A percentile compares a stretch with the other conserved stretches of the same genome.
Evolutionary conservation across 23 tunicate species (phyloP).

Genomic region (Ascidia mentula): DNA sequence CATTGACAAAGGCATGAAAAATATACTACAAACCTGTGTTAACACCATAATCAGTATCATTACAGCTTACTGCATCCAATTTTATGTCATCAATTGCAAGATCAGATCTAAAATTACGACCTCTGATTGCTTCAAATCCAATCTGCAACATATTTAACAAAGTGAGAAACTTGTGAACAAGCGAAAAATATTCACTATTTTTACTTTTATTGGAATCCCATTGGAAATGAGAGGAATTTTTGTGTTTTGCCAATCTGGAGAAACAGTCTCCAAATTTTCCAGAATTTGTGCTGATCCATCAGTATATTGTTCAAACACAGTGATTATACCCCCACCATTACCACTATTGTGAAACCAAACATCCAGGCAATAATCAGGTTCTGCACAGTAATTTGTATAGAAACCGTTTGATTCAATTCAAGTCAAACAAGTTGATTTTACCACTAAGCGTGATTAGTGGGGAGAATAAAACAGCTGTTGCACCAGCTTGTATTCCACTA

Average conservation of each 20-base stretch:
- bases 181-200: no score
- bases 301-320: background rate
- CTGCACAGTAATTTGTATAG: background rate
- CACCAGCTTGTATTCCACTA: background rate
- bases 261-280: background rate
- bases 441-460: conserved; percentile 33
- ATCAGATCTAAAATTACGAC: conserved; percentile 37
- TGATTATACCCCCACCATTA: background rate
- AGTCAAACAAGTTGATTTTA: conserved; percentile 1
- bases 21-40: background rate
- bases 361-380: conserved; percentile 36
- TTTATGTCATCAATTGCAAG: conserved; percentile 63
- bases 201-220: background rate
- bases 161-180: background rate
- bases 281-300: background rate
- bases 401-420: background rate
- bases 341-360: conserved; percentile 55
- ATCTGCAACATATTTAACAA: conserved; percentile 18
- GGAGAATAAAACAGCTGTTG: conserved; percentile 24
- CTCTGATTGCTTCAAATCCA: conserved; percentile 37
- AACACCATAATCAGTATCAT: background rate
- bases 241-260: conserved; percentile 16
- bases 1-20: no score
- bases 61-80: conserved; percentile 18
- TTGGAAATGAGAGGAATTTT: background rate